Conservation (phyloP, 2,888 invertebrate species). For the Euzetes globulus region DNA sequence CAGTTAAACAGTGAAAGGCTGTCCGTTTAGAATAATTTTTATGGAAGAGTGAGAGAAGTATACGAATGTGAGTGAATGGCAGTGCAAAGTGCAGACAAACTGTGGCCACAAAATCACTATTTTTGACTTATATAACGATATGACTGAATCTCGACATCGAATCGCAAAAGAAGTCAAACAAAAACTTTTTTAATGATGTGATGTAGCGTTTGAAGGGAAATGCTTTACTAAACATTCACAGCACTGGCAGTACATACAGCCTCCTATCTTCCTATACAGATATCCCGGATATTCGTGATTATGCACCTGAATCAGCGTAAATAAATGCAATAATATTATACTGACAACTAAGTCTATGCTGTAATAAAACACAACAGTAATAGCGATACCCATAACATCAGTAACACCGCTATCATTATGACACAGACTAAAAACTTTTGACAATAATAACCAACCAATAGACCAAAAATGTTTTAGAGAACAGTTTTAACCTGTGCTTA, state of each 20-base stretch:
- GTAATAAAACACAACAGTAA: slow-evolving; percentile 21
- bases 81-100: slow-evolving; percentile 22
- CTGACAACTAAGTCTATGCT: slow-evolving; percentile 28
- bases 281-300: slow-evolving; percentile 32
- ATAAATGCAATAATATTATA: slow-evolving; percentile 28
- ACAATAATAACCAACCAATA: neutral
- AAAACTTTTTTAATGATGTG: slow-evolving; percentile 30
- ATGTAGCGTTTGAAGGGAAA: slow-evolving; percentile 16
- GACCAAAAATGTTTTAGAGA: too few relatives aligned
- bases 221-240: slow-evolving; percentile 4
- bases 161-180: neutral
- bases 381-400: slow-evolving; percentile 19
- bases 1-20: neutral
- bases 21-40: neutral
- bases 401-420: slow-evolving; percentile 28
- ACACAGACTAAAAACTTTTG: slow-evolving; percentile 16
- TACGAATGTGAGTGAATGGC: neutral
- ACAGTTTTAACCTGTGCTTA: too few relatives aligned
- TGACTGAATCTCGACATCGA: neutral
- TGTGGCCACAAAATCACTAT: slow-evolving; percentile 4
- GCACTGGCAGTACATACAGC: slow-evolving; percentile 16
- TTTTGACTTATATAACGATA: neutral
- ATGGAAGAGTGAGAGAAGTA: neutral
- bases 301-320: slow-evolving; percentile 32
- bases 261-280: slow-evolving; percentile 30